Evolutionary conservation across 2,888 invertebrate genomes (phyloP).

Genomic region (Calameuta idolon): DNA sequence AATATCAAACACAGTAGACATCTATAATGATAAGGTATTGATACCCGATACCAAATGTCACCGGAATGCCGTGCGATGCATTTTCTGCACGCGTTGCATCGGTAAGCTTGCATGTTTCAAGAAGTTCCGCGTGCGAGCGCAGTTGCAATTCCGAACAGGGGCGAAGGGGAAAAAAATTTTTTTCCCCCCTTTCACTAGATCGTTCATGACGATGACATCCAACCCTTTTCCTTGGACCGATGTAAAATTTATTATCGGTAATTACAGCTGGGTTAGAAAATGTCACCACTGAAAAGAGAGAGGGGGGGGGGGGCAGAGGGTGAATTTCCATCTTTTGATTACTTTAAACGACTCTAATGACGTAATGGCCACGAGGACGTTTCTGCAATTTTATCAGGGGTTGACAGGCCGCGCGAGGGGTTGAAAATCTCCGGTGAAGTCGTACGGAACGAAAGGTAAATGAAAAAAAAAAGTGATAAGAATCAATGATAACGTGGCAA

Average conservation of each 20-base stretch:
- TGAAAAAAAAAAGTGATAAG: not conserved
- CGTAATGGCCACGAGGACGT: not conserved
- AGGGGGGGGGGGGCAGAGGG: too few relatives aligned
- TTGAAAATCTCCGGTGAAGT: not conserved
- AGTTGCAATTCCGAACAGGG: not conserved
- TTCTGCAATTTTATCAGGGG: not conserved
- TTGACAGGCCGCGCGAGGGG: not conserved
- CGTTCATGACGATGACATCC: not conserved
- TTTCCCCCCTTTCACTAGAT: not conserved
- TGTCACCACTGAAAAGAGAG: not conserved
- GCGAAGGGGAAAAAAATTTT: not conserved
- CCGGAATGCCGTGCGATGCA: conserved; percentile 17
- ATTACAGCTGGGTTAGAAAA: not conserved
- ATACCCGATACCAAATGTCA: conserved; percentile 21
- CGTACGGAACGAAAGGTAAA: not conserved
- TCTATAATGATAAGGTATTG: conserved; percentile 21
- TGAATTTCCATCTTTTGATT: not conserved
- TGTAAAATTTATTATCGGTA: not conserved
- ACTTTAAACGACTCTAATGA: not conserved
- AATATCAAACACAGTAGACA: conserved; percentile 20
- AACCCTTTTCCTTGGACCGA: not conserved
- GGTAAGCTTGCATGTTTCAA: not conserved
- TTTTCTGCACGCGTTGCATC: conserved; percentile 15
- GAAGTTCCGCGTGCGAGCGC: not conserved
- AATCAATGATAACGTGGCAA: not conserved